These are phyloP conservation scores for Rhynchomys soricoides DNA, from an alignment of 2,113 vertebrate species.

Conservation along the genomic window DNA sequence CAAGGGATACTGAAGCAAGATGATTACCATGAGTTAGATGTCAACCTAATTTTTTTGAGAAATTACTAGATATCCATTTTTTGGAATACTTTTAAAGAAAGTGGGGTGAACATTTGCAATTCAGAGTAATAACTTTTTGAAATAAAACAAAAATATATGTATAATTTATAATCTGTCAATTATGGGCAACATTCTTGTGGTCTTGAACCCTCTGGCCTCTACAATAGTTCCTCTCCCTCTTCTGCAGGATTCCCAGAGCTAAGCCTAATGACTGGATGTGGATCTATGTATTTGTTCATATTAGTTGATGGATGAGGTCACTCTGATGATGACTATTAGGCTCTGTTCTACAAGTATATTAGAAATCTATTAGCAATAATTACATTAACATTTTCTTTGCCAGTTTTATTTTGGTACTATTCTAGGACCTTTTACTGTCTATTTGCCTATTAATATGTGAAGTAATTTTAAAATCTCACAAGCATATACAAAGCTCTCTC, in stretches of 20 bases:
- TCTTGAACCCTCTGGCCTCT: background rate
- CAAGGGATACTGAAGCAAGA: background rate
- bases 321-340: background rate
- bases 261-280: background rate
- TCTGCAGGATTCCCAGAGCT: background rate
- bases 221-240: background rate
- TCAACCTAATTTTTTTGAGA: background rate
- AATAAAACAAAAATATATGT: background rate
- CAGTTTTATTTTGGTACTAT: background rate
- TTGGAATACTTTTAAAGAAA: background rate
- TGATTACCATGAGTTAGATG: background rate
- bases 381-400: background rate
- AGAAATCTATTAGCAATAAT: background rate
- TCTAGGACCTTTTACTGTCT: background rate
- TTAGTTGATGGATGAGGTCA: background rate
- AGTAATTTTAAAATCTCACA: background rate
- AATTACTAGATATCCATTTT: background rate
- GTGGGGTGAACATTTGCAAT: background rate
- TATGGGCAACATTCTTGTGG: background rate
- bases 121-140: background rate
- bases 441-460: background rate
- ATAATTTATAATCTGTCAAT: background rate
- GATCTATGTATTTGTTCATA: background rate
- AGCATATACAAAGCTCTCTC: background rate
- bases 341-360: background rate